These are phyloP conservation scores for Geococcyx californianus DNA, from an alignment of 2,113 vertebrate species.

Conservation along the genomic window DNA sequence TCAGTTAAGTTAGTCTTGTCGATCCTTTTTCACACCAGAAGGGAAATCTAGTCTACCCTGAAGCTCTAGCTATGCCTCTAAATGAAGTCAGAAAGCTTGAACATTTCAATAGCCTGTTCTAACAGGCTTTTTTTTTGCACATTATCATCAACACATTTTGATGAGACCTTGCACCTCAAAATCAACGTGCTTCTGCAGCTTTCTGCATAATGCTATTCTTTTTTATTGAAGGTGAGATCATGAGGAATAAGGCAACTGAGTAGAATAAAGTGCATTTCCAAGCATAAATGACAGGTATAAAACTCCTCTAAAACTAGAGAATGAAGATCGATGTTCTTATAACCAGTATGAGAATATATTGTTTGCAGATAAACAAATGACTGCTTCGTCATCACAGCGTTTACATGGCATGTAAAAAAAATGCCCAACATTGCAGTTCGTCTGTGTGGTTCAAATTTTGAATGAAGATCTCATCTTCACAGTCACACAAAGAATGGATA, in stretches of 20 bases:
- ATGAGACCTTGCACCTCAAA: not conserved
- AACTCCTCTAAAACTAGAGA: not conserved
- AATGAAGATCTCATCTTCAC: not conserved
- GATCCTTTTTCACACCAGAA: not conserved
- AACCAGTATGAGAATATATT: not conserved
- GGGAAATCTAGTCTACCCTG: not conserved
- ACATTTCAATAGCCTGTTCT: not conserved
- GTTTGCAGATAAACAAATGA: not conserved
- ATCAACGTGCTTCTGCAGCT: not conserved
- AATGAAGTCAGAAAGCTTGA: not conserved
- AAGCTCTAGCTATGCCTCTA: not conserved
- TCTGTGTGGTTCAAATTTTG: not conserved
- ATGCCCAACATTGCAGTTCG: not conserved
- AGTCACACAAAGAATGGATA: not conserved
- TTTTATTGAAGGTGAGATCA: not conserved
- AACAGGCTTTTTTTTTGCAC: not conserved
- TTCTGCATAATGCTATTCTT: not conserved
- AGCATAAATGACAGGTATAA: not conserved
- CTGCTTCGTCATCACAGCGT: not conserved
- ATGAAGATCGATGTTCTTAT: not conserved
- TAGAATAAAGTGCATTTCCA: not conserved
- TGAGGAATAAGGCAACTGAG: not conserved
- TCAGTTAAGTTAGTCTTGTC: not conserved
- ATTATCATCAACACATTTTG: not conserved
- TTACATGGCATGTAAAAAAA: not conserved